These are phyloP conservation scores for Ia io DNA, from an alignment of 2,113 vertebrate genomes.

Conservation along the genomic window DNA sequence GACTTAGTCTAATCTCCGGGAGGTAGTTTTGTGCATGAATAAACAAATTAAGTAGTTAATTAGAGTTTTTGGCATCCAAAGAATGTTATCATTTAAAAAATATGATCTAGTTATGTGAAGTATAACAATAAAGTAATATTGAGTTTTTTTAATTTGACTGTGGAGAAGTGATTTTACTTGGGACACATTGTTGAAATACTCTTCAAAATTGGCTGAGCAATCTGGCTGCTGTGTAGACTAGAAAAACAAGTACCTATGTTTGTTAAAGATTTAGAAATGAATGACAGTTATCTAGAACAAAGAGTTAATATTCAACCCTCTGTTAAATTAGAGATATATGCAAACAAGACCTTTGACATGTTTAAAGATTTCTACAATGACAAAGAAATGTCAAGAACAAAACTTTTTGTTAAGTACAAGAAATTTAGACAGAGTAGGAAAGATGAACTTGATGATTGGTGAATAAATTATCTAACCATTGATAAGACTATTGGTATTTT, in stretches of 20 bases:
- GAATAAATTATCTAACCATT: background rate
- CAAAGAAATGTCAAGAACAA: conserved; percentile 27
- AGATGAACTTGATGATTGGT: background rate
- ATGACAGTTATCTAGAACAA: background rate
- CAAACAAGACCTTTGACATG: background rate
- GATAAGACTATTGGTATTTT: background rate
- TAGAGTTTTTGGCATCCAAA: conserved; percentile 3
- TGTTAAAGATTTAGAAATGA: conserved; percentile 47
- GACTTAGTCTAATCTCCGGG: conserved; percentile 84
- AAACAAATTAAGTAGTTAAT: conserved; percentile 71
- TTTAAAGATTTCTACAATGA: background rate
- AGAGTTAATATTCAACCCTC: background rate
- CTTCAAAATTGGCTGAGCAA: background rate
- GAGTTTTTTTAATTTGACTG: conserved; percentile 33
- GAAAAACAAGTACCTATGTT: background rate
- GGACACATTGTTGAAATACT: background rate
- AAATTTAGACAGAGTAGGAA: conserved; percentile 30
- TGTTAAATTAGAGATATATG: conserved; percentile 24
- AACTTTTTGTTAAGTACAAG: background rate
- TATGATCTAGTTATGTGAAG: conserved; percentile 50
- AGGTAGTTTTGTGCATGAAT: conserved; percentile 85
- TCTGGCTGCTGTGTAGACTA: background rate
- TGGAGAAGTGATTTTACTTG: background rate
- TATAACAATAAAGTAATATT: background rate
- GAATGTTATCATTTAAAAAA: conserved; percentile 67